phyloP scores from a whole-genome alignment of 2,888 invertebrate genomes.

The Aethes cnicana region DNA sequence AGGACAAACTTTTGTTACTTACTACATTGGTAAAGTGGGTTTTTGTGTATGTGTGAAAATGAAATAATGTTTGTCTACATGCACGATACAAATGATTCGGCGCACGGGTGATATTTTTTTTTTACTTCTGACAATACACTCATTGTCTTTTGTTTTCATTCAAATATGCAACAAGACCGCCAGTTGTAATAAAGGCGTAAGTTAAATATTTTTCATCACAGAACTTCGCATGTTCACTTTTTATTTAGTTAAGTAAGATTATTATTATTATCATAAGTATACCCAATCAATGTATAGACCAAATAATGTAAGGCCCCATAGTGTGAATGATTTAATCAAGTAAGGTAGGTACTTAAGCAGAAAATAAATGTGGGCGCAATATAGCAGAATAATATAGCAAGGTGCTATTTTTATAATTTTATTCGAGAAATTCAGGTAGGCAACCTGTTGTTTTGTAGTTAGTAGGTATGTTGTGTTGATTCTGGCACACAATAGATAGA shows the following conservation, averaged over 20 bases:
- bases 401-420: constrained; percentile 19
- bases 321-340: not conserved
- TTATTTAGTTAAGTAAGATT: not conserved
- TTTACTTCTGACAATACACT: too few relatives aligned
- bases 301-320: not conserved
- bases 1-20: too few relatives aligned
- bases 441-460: not conserved
- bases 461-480: not conserved
- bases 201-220: too few relatives aligned
- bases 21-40: too few relatives aligned
- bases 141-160: too few relatives aligned
- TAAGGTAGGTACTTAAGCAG: not conserved
- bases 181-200: too few relatives aligned
- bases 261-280: too few relatives aligned
- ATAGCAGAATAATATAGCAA: constrained; percentile 3
- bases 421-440: not conserved
- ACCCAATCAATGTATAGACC: not conserved
- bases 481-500: not conserved
- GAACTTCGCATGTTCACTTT: not conserved
- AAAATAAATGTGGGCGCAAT: not conserved
- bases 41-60: too few relatives aligned
- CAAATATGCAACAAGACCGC: too few relatives aligned
- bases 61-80: too few relatives aligned
- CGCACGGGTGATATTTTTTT: too few relatives aligned
- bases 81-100: too few relatives aligned